Evolutionary conservation across 2,888 invertebrate species (phyloP), one percentile per base, ranked within the genome.

Genomic region (Cyrtodaria siliqua): DNA sequence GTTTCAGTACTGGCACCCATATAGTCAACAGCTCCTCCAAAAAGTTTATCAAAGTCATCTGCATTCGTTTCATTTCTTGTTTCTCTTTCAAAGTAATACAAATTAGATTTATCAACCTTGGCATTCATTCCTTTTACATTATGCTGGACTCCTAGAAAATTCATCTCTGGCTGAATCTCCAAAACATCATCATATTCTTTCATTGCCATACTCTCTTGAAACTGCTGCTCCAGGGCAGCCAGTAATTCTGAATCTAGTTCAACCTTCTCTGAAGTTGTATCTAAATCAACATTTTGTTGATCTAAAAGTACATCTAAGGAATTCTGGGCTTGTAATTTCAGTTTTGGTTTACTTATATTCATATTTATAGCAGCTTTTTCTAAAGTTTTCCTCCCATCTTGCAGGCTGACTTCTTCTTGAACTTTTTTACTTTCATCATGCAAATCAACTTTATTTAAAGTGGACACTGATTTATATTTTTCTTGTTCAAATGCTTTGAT

Each of bases 231-330:
- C 38, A 80, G 29, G 27, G 63, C 60, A 16, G 62, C 61, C 8
- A 69, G 18, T 8, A 77, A 29, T 20, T 77, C 76, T 33, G 53
- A 14, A 67, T 71, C 67, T 47, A 77, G 56, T 2, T 64, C 55
- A 1, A 64, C 53, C 3, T 33, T 29, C 16, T 56, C 33, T 33
- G 33, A 33, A 33, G 4, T 12, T 33, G 12, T 33, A 33, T 33
- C 33, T 33, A 33, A 33, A 33, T 33, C 33, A 33, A 8, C 33
- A 33, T 12, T 12, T 53, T 53, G 53, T 53, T 53, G 18, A 53
- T 23, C 16, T 27, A 53, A 16, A 23, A 53, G 27, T 6, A 23
- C 9, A 53, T 53, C 53, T 53, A 53, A 53, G 8, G 53, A 53
- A 53, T 24, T 53, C 16, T 16, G 8, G 16, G 26, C 16, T 23